Percentiles rank a stretch among this genome's conserved stretches.
These are phyloP conservation scores for Scaptomyza hsui DNA, from an alignment of 1,140 invertebrate species.

Conservation along the genomic window DNA sequence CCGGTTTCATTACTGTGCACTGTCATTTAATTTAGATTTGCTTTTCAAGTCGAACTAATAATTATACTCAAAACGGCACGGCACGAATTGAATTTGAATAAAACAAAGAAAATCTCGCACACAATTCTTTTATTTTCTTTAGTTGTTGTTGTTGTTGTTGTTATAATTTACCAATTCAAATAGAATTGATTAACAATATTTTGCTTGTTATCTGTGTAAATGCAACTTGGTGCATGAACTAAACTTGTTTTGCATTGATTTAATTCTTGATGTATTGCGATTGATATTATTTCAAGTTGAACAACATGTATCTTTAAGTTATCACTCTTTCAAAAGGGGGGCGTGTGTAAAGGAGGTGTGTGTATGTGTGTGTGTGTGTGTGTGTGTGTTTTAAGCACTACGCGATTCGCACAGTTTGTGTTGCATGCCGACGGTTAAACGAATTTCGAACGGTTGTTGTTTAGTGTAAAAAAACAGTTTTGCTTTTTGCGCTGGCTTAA, in stretches of 20 bases:
- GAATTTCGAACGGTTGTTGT: background rate
- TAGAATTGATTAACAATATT: conserved; percentile 7
- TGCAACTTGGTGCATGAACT: conserved; percentile 16
- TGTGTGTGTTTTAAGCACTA: conserved; percentile 8
- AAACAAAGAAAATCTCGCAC: conserved; percentile 29
- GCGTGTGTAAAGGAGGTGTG: background rate
- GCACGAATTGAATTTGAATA: conserved; percentile 17
- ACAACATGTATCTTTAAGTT: background rate
- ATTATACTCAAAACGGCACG: conserved; percentile 52
- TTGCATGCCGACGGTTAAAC: conserved; percentile 42
- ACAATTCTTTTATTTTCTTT: background rate
- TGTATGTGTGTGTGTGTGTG: conserved; percentile 8
- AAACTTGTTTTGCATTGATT: conserved; percentile 13
- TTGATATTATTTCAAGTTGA: background rate
- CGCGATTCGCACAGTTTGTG: conserved; percentile 13
- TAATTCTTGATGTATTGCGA: conserved; percentile 7
- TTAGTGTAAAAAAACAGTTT: background rate
- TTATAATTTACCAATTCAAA: conserved; percentile 4
- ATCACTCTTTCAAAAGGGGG: conserved; percentile 3
- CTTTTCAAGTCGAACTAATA: conserved; percentile 69
- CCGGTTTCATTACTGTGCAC: conserved; percentile 84
- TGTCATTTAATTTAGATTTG: conserved; percentile 82
- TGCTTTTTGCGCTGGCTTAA: background rate
- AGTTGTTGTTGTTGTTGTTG: too few relatives aligned
- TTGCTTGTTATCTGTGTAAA: background rate